Evolutionary conservation across 2,797 vertebrate species (phyloP), one percentile per base, ranked within the genome.

Genomic region (Brachyalestes nurse): DNA sequence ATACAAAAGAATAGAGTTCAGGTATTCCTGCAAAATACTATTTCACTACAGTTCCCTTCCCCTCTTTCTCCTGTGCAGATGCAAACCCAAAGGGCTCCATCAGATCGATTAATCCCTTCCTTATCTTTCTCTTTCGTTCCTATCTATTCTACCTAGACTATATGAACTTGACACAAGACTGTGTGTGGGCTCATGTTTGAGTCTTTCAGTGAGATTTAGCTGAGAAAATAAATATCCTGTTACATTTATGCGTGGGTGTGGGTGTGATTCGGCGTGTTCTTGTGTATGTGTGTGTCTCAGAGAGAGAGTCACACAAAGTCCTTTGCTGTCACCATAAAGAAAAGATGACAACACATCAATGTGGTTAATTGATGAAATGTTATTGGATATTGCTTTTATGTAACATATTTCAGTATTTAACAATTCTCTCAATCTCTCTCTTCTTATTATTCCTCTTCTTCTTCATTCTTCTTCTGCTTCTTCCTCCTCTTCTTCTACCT

Each of bases 361-460:
- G 89, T 92, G 85, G 92, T 73, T 90, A 90, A 90, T 93, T 91
- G 88, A 91, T 91, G 83, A 89, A 85, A 82, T 73, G 51, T 34
- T 89, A 84, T 91, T 88, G 84, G 77, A 70, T 90, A 90, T 88
- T 75, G 70, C 45, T 28, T 47, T 73, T 86, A 87, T 79, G 55
- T 65, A 65, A 79, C 82, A 60, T 72, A 2, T 60, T 69, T 64
- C 64, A 78, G 74, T 89, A 85, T 86, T 90, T 90, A 90, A 88
- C 84, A 86, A 55, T 14, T 76, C 16, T 71, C n/a, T 53, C 28
- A 66, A 47, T 49, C 23, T 78, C 16, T 77, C 25, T 51, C n/a
- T n/a, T n/a, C n/a, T n/a, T n/a, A n/a, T n/a, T n/a, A n/a, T n/a
- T n/a, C n/a, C n/a, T 64, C 62, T 17, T 23, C 21, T 45, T 14